Conservation (phyloP, 2,888 invertebrate species). For the Dryobota labecula region DNA sequence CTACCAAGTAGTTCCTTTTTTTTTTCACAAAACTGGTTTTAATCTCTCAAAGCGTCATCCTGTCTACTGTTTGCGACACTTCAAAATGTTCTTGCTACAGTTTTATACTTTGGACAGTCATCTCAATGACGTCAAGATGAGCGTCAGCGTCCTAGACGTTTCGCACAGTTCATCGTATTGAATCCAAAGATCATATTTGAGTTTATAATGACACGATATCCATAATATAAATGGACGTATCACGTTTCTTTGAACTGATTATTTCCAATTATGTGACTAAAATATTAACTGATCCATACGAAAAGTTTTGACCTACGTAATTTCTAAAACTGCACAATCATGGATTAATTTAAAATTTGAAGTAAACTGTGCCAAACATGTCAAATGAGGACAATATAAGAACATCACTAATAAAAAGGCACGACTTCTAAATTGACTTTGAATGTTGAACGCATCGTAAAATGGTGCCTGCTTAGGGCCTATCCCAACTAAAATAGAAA, state of each 20-base stretch:
- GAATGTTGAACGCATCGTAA: conserved; percentile 65
- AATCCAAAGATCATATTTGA: conserved; percentile 27
- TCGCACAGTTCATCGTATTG: conserved; percentile 8
- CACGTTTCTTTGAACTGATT: neutral
- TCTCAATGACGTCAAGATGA: conserved; percentile 27
- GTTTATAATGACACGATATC: neutral
- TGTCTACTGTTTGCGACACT: conserved; percentile 19
- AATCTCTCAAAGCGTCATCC: conserved; percentile 10
- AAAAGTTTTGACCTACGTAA: neutral
- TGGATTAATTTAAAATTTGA: conserved; percentile 11
- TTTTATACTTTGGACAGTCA: conserved; percentile 19
- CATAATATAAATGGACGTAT: neutral
- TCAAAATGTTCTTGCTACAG: conserved; percentile 22
- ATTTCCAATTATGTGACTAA: neutral
- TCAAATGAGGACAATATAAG: conserved; percentile 22
- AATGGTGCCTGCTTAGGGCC: conserved; percentile 63
- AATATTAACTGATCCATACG: neutral
- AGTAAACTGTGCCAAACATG: conserved; percentile 1
- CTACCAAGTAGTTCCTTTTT: conserved; percentile 9
- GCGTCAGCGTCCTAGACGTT: conserved; percentile 20
- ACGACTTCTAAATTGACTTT: conserved; percentile 63
- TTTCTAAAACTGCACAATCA: conserved; percentile 6
- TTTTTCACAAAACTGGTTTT: conserved; percentile 11
- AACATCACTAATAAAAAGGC: conserved; percentile 41
- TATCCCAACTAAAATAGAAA: conserved; percentile 62